Evolutionary conservation across 2,888 invertebrate genomes (phyloP), one percentile per base, ranked within the genome.

Genomic region (Dilophus febrilis): DNA sequence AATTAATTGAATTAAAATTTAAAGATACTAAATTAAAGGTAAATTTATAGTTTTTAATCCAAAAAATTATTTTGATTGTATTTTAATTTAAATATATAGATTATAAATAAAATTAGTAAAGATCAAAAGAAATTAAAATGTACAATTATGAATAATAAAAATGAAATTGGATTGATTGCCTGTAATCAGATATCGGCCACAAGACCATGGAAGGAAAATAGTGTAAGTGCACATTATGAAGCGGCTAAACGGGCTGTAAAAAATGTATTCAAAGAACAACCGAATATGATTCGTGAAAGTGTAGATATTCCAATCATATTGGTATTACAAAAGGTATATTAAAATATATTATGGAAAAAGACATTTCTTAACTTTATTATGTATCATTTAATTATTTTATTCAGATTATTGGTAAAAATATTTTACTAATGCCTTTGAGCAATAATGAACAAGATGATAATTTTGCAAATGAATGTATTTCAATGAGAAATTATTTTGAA

Each of bases 261-360:
- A 42, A 64, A 64, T 51, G 64, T 65, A 30, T 65, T 63, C 45
- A 64, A 65, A 45, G 61, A 62, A 48, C 58, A 60, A 38, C 61
- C 64, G 1, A 64, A 56, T 46, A 53, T 64, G 48, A 64, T 64
- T 33, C 54, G 64, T 14, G 62, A 64, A 45, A 62, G 64, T 41
- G 54, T 52, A 16, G 56, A 55, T 38, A 49, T 59, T 43, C 53
- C 55, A 37, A 53, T 55, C 4, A 49, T 66, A 2, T 55, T 61
- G n/a, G 56, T 61, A 37, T 47, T 66, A 16, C 53, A 58, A 35
- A 53, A 55, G 40, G 53, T 56, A 29, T 22, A 22, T 22, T 22
- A 22, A 22, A 22, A 6, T 6, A 22, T 22, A 22, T 22, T 6
- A n/a, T n/a, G n/a, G n/a, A n/a, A n/a, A n/a, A n/a, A n/a, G n/a